Conservation (phyloP, 2,113 vertebrate species). For the Eolophus roseicapilla region DNA sequence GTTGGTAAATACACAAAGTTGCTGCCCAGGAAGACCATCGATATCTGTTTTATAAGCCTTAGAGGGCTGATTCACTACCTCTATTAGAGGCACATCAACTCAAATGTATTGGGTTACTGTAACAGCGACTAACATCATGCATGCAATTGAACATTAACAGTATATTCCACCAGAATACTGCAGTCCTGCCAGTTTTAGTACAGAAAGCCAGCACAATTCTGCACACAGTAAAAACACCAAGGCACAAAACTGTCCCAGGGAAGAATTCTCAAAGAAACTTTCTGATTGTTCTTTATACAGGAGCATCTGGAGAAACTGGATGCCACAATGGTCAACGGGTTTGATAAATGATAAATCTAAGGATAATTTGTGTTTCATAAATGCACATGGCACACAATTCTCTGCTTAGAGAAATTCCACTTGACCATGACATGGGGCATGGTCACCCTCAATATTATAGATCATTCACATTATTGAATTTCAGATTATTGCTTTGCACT, state of each 20-base stretch:
- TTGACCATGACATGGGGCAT: neutral
- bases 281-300: neutral
- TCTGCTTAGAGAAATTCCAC: neutral
- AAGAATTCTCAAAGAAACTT: neutral
- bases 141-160: neutral
- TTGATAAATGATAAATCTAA: neutral
- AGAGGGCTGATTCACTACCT: neutral
- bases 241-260: neutral
- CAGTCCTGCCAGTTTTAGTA: neutral
- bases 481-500: neutral
- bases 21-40: neutral
- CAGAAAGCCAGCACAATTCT: neutral
- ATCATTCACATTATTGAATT: neutral
- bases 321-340: neutral
- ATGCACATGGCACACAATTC: neutral
- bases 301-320: neutral
- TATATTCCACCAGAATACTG: neutral
- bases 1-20: neutral
- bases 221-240: neutral
- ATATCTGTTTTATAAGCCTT: neutral
- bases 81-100: neutral
- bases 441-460: neutral
- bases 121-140: rapidly evolving
- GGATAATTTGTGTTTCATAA: neutral
- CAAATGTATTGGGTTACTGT: neutral